Percentiles rank a stretch among this genome's conserved stretches.
phyloP scores from a whole-genome alignment of 2,888 invertebrate genomes.

The Macrophya alboannulata region DNA sequence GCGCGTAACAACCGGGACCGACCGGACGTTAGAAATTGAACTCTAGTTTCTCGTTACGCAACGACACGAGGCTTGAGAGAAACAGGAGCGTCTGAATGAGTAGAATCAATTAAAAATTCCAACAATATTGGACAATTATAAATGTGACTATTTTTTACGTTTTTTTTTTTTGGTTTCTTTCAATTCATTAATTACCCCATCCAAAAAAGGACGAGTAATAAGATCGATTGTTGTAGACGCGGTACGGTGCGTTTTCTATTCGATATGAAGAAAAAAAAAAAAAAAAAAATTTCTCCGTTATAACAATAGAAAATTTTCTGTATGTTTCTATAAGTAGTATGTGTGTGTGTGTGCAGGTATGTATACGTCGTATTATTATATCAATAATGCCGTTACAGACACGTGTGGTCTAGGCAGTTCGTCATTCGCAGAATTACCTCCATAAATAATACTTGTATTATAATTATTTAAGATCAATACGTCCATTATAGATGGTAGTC shows the following conservation, averaged over 20 bases:
- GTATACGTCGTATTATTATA: slow-evolving; percentile 43
- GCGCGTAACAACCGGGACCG: not conserved
- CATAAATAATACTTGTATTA: slow-evolving; percentile 39
- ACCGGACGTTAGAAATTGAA: not conserved
- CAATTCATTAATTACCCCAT: not conserved
- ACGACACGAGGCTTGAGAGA: not conserved
- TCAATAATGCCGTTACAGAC: slow-evolving; percentile 42
- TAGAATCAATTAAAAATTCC: not conserved
- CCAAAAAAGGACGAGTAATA: not conserved
- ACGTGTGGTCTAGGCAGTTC: slow-evolving; percentile 46
- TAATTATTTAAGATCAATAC: slow-evolving; percentile 47
- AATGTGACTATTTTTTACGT: not conserved
- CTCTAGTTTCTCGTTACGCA: slow-evolving; percentile 18
- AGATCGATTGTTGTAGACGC: slow-evolving; percentile 8
- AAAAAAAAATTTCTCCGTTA: not conserved
- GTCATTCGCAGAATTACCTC: slow-evolving; percentile 34
- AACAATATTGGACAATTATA: not conserved
- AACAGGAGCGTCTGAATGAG: not conserved
- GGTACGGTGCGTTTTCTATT: not conserved
- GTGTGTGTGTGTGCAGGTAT: not conserved
- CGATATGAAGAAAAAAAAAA: no score
- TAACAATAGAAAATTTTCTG: not conserved
- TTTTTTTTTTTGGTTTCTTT: no score
- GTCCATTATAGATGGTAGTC: slow-evolving; percentile 35
- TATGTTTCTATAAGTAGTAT: no score